Evolutionary conservation across 2,113 vertebrate species (phyloP).

Genomic region (Carassius carassius): DNA sequence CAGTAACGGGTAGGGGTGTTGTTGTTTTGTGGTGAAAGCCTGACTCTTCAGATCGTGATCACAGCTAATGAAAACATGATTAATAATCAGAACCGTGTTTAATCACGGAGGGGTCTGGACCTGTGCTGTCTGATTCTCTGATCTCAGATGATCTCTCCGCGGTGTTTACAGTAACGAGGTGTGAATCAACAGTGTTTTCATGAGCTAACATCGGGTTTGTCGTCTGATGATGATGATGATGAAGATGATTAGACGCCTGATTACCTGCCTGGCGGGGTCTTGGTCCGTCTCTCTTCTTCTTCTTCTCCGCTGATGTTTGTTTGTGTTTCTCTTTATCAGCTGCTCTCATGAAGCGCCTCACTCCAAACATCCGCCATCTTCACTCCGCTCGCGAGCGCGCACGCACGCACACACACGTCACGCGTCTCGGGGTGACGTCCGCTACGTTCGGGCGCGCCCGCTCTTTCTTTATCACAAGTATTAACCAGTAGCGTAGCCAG

Average conservation of each 20-base stretch:
- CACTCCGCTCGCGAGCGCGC: constrained; percentile 61
- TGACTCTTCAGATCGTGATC: too few relatives aligned
- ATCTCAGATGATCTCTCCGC: too few relatives aligned
- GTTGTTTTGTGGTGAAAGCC: too few relatives aligned
- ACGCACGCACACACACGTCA: constrained; percentile 3
- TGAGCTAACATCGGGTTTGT: not conserved
- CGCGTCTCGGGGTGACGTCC: not conserved
- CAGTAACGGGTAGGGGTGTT: too few relatives aligned
- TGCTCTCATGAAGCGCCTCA: constrained; percentile 67
- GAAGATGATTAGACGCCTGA: too few relatives aligned
- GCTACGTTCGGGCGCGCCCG: not conserved
- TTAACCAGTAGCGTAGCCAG: too few relatives aligned
- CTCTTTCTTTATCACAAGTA: too few relatives aligned
- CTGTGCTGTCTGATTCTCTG: too few relatives aligned
- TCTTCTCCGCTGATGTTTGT: constrained; percentile 43
- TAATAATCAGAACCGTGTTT: too few relatives aligned
- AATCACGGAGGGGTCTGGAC: too few relatives aligned
- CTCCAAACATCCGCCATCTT: constrained; percentile 79
- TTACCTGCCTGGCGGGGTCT: constrained; percentile 50
- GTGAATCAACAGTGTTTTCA: not conserved
- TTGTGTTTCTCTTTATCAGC: constrained; percentile 71
- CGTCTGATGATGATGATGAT: not conserved
- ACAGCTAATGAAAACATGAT: too few relatives aligned
- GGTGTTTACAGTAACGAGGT: too few relatives aligned
- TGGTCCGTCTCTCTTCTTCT: constrained; percentile 41